Conservation (phyloP, 2,888 invertebrate species). For the Rhagonycha lutea region DNA sequence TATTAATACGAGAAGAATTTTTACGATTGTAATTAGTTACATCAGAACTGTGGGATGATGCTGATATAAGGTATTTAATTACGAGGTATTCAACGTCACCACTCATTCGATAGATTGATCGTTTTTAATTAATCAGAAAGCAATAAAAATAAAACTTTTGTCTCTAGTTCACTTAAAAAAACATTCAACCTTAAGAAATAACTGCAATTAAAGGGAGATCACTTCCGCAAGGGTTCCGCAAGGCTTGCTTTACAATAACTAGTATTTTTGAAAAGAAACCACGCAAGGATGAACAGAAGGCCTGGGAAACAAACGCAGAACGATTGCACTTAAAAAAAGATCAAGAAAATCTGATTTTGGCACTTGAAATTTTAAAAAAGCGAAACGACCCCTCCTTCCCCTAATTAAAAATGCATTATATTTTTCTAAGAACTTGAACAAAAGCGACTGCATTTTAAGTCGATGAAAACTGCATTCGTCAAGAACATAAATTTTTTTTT, state of each 20-base stretch:
- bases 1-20: not conserved
- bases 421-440: constrained; percentile 3
- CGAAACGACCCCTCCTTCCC: not conserved
- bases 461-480: constrained; percentile 8
- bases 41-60: not conserved
- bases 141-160: not conserved
- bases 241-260: not conserved
- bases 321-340: not conserved
- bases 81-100: not conserved
- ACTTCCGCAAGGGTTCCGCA: not conserved
- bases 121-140: not conserved
- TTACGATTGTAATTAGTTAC: not conserved
- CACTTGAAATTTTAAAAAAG: not conserved
- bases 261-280: not conserved
- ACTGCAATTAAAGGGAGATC: not conserved
- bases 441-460: not conserved
- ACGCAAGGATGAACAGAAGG: not conserved
- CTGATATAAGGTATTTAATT: not conserved
- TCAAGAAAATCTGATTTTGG: not conserved
- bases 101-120: not conserved
- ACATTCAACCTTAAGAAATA: not conserved
- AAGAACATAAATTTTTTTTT: constrained; percentile 1
- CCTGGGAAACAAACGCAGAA: not conserved
- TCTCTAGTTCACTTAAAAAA: not conserved
- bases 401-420: not conserved